These are phyloP conservation scores for Hepsetus odoe DNA, from an alignment of 2,113 vertebrate genomes.

Conservation along the genomic window DNA sequence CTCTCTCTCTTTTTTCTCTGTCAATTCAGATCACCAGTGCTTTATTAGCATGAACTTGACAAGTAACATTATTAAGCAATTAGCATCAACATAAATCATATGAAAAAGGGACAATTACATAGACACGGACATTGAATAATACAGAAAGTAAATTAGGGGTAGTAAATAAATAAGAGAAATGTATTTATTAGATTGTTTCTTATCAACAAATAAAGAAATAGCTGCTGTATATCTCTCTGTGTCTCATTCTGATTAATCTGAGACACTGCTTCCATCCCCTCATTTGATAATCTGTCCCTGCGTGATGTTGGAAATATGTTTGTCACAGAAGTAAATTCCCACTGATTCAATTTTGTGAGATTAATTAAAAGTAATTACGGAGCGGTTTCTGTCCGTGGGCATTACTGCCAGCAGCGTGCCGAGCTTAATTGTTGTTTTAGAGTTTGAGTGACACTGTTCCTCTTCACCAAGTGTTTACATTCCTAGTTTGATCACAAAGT, in stretches of 20 bases:
- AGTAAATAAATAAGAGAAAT: background rate
- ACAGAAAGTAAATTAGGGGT: background rate
- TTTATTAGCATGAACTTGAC: background rate
- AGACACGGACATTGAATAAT: background rate
- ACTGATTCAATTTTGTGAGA: conserved; percentile 72
- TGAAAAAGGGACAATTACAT: background rate
- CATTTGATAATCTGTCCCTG: conserved; percentile 47
- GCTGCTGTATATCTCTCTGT: background rate
- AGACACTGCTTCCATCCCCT: conserved; percentile 6
- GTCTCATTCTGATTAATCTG: background rate
- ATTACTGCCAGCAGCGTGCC: conserved; percentile 52
- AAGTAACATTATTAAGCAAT: background rate
- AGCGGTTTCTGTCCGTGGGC: conserved; percentile 61
- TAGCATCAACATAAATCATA: background rate
- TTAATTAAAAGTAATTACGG: conserved; percentile 71
- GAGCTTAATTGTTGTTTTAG: conserved; percentile 67
- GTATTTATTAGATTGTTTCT: background rate
- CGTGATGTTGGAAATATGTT: conserved; percentile 57
- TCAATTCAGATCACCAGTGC: background rate
- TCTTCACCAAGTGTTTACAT: conserved; percentile 49
- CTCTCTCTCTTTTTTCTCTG: background rate
- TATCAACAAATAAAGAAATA: background rate
- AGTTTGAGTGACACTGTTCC: conserved; percentile 59
- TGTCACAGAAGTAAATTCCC: conserved; percentile 63
- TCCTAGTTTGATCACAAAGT: conserved; percentile 60